These are phyloP conservation scores for Petrocephalus zakoni DNA, from an alignment of 2,113 vertebrate genomes.

Conservation along the genomic window DNA sequence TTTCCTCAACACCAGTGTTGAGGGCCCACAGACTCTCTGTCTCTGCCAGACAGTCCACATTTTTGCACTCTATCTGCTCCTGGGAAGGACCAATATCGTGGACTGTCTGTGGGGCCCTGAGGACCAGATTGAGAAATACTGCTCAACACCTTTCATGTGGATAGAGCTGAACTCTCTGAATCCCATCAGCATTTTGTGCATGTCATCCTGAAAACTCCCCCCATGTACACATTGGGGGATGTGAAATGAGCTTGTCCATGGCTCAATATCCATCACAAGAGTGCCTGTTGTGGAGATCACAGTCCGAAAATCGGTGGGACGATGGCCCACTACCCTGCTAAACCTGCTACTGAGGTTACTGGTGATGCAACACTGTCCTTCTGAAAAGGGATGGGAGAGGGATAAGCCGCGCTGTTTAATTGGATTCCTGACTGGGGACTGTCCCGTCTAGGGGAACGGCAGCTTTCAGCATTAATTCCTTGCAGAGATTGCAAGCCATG, in stretches of 20 bases:
- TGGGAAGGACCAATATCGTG: no score
- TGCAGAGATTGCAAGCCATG: conserved; percentile 6
- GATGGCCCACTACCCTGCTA: conserved; percentile 33
- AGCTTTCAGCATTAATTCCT: conserved; percentile 9
- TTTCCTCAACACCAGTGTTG: background rate
- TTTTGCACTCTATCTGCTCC: no score
- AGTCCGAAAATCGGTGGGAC: conserved; percentile 27
- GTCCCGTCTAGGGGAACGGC: conserved; percentile 14
- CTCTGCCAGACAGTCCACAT: no score
- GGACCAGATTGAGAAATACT: no score
- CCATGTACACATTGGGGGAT: background rate
- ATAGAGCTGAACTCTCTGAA: background rate
- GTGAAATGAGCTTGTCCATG: background rate
- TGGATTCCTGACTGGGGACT: conserved; percentile 35
- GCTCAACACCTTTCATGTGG: background rate
- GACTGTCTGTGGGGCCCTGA: no score
- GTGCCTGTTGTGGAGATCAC: conserved; percentile 25
- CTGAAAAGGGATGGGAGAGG: conserved; percentile 31
- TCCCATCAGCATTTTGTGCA: background rate
- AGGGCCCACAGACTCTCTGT: no score
- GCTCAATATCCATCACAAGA: background rate
- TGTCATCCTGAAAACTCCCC: background rate
- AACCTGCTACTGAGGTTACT: conserved; percentile 36
- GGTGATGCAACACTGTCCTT: conserved; percentile 12
- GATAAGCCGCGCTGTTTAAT: conserved; percentile 40